phyloP scores from a whole-genome alignment of 2,888 invertebrate species.

The Kuschelorhynchus macadamiae region DNA sequence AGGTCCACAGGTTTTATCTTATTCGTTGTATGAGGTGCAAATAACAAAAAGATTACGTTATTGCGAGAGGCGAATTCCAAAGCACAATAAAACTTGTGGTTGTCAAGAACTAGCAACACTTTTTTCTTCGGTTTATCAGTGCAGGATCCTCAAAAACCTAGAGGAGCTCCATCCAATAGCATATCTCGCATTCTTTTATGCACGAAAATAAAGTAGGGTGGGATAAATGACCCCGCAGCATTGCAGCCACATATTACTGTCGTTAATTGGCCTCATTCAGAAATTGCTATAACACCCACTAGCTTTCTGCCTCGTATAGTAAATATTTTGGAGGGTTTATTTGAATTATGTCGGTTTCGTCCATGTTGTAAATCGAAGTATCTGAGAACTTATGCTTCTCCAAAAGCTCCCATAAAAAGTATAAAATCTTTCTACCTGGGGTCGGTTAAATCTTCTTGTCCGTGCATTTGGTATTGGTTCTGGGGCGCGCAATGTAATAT shows the following conservation, averaged over 20 bases:
- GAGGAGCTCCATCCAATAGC: constrained; percentile 52
- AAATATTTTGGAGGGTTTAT: constrained; percentile 29
- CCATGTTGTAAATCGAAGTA: constrained; percentile 19
- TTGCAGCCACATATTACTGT: constrained; percentile 56
- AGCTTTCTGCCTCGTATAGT: constrained; percentile 24
- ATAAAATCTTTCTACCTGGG: constrained; percentile 6
- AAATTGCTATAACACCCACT: constrained; percentile 27
- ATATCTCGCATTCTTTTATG: constrained; percentile 58
- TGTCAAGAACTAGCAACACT: no score
- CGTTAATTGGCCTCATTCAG: constrained; percentile 50
- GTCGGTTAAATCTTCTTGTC: constrained; percentile 9
- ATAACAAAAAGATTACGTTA: no score
- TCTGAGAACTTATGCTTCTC: constrained; percentile 11
- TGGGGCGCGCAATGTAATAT: constrained; percentile 5
- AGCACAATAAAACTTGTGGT: no score
- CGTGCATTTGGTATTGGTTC: constrained; percentile 14
- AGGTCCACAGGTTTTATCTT: constrained; percentile 17
- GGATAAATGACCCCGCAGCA: constrained; percentile 59
- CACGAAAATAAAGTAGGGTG: constrained; percentile 59
- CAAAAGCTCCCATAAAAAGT: constrained; percentile 5
- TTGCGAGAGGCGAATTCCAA: no score
- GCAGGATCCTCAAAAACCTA: constrained; percentile 24
- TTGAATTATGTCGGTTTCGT: constrained; percentile 31
- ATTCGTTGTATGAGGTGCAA: no score
- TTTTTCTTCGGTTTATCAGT: no score